Evolutionary conservation across 2,797 vertebrate genomes (phyloP).

Genomic region (Tapirus indicus): DNA sequence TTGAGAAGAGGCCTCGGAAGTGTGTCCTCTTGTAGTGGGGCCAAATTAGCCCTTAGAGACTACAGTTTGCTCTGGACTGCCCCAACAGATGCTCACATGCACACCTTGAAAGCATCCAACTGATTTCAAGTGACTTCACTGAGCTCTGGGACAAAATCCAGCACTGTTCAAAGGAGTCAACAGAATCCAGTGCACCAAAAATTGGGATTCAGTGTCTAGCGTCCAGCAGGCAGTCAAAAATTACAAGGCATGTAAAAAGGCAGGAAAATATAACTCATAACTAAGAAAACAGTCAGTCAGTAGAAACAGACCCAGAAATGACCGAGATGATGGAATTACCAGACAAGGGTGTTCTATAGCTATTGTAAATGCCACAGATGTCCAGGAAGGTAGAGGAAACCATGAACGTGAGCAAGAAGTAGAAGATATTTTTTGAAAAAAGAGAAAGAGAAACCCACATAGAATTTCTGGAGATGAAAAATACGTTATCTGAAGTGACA

Average conservation of each 20-base stretch:
- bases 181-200: neutral
- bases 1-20: neutral
- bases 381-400: neutral
- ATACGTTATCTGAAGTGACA: neutral
- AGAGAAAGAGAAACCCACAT: neutral
- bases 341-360: neutral
- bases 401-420: neutral
- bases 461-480: constrained; percentile 44
- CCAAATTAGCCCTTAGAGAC: neutral
- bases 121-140: neutral
- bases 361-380: neutral
- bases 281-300: neutral
- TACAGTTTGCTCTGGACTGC: neutral
- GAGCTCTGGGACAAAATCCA: neutral
- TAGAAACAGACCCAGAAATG: neutral
- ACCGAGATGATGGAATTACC: neutral
- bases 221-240: neutral
- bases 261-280: neutral
- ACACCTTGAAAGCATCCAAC: neutral
- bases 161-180: neutral
- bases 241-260: neutral
- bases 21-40: neutral
- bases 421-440: neutral
- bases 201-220: neutral
- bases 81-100: neutral